Percentiles rank a stretch among this genome's conserved stretches.
phyloP scores from a whole-genome alignment of 1,140 invertebrate genomes.

The Apocrypta bakeri region DNA sequence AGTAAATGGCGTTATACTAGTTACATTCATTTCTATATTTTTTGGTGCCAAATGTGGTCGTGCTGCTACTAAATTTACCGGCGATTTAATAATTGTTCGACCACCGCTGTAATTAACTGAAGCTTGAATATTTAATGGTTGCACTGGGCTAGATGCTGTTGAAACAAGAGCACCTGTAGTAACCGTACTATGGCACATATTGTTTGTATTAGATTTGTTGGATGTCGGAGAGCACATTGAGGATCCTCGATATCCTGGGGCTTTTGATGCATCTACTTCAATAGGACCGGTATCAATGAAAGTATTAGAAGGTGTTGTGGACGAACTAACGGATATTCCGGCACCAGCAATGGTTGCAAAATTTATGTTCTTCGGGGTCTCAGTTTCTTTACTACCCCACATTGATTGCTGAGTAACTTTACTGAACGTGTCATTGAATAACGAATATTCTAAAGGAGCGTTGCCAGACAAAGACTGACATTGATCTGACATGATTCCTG shows the following conservation, averaged over 20 bases:
- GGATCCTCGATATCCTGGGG: constrained; percentile 85
- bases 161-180: constrained; percentile 56
- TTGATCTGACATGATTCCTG: constrained; percentile 55
- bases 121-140: constrained; percentile 64
- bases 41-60: constrained; percentile 68
- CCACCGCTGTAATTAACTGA: constrained; percentile 61
- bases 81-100: constrained; percentile 63
- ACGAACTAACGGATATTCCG: constrained; percentile 72
- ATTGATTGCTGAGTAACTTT: constrained; percentile 79
- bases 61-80: constrained; percentile 66
- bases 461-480: constrained; percentile 56
- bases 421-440: constrained; percentile 84
- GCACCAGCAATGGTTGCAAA: constrained; percentile 84
- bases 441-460: constrained; percentile 81
- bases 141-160: constrained; percentile 64
- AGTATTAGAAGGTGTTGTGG: constrained; percentile 68
- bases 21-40: constrained; percentile 59
- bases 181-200: constrained; percentile 51
- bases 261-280: constrained; percentile 85
- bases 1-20: constrained; percentile 62
- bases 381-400: constrained; percentile 80
- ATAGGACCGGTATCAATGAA: constrained; percentile 77
- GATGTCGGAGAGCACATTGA: constrained; percentile 84
- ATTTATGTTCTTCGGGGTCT: constrained; percentile 81
- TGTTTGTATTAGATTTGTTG: constrained; percentile 77